Evolutionary conservation across 2,113 vertebrate species (phyloP), one percentile per base, ranked within the genome.

Genomic region (Paradisaea rubra): DNA sequence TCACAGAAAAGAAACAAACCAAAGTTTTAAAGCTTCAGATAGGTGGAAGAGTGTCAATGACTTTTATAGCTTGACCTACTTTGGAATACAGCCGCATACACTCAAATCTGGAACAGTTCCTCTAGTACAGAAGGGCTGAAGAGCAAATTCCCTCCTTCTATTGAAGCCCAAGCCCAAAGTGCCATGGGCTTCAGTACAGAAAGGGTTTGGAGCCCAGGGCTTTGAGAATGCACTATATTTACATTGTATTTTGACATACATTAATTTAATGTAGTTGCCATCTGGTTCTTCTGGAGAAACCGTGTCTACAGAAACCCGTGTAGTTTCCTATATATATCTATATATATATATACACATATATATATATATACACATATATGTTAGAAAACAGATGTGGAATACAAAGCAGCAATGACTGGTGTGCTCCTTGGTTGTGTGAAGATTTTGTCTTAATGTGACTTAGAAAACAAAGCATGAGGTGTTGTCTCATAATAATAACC

Each of bases 51-150:
- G 25, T 37, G 61, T 60, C 64, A 47, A 13, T 56, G 82, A 68
- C 79, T 94, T 66, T 71, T 47, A 37, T 30, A 82, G 64, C 52
- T 44, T 93, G 88, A 94, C 95, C 90, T 94, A 81, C 88, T 95
- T 96, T 84, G 64, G 81, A 57, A 56, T n/a, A 30, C 52, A 82
- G 93, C 70, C 49, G 13, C 22, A 20, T 25, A 25, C 1, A 1
- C 56, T 50, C 1, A 0, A 52, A 68, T 91, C 56, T 95, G 91
- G 81, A 90, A 72, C 88, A 81, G 64, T 33, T 86, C 65, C 60
- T 71, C 65, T 45, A 3, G 33, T 28, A 17, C 24, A n/a, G 89
- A 50, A 63, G 54, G 47, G 74, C 50, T 73, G 54, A 59, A 49
- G 18, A 50, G 54, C 37, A 53, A 91, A 66, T 66, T 61, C 35